Base-by-base conservation (phyloP, 2,888 invertebrate species). In the Xestia sexstrigata region DNA sequence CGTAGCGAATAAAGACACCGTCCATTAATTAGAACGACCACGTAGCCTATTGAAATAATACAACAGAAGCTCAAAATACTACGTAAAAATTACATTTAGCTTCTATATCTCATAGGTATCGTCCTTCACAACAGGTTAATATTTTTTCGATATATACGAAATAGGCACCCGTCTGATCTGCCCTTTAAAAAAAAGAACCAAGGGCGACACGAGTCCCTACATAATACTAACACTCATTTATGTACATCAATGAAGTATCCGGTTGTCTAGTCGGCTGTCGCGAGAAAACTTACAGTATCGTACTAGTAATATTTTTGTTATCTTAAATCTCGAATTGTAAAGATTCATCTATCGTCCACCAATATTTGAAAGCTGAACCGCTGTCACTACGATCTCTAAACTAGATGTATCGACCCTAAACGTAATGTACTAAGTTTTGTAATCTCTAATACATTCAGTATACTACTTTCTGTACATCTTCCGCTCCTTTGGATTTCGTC, bases 351-450 rank as follows among this genome's bases (percentile, higher is more conserved):
- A 94, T 90, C 89, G 82, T 92, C 90, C 92, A 93, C 96, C 96
- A 96, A 96, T 96, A 96, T 96, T 96, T 91, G 96, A 96, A 96
- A 96, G 96, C 96, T 96, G 96, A 94, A 96, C 96, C 92, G 94
- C 92, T 93, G 92, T 89, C 91, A 90, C 95, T 95, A 96, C 92
- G 83, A 87, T 92, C 91, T 90, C 94, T 95, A 95, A 92, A 83
- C 94, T 95, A 95, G 91, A 93, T 93, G 94, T 94, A 86, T 93
- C 94, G 89, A 93, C 89, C 91, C 93, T 95, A 93, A 93, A 92
- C 89, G 86, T 93, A 93, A 93, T 88, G 87, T 92, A 93, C 92
- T 94, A 94, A 87, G 73, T 94, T 91, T 90, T 92, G 93, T 94
- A 93, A 91, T 91, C 81, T 90, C 94, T 95, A 94, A 93, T 89